These are phyloP conservation scores for Aphrophora alni DNA, from an alignment of 2,888 invertebrate species.

Conservation along the genomic window DNA sequence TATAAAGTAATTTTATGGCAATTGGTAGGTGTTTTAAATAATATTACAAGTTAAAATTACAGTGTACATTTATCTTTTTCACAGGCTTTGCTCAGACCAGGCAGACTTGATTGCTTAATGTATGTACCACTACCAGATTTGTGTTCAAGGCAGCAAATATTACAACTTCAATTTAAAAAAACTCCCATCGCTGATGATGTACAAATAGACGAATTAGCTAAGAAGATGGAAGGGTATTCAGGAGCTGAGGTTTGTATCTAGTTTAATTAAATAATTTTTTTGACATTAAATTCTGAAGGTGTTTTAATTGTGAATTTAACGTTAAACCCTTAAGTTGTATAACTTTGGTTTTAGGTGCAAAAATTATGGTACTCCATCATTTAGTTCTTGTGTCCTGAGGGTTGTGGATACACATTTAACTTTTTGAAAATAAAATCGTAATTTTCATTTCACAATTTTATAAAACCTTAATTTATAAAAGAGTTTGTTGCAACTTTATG, in stretches of 20 bases:
- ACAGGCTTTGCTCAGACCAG: conserved; percentile 86
- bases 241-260: conserved; percentile 87
- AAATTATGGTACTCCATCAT: no score
- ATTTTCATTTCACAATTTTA: no score
- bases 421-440: no score
- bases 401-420: no score
- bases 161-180: conserved; percentile 75
- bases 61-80: no score
- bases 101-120: conserved; percentile 87
- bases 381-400: no score
- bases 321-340: not conserved
- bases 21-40: no score
- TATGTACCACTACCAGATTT: conserved; percentile 92
- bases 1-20: no score
- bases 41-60: no score
- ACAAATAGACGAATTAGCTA: conserved; percentile 69
- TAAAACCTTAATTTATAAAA: no score
- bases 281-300: not conserved
- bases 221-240: conserved; percentile 80
- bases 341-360: no score
- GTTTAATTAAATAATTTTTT: not conserved
- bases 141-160: conserved; percentile 80
- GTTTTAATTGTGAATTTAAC: not conserved
- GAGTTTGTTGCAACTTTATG: no score
- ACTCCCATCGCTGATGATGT: conserved; percentile 76